phyloP scores from a whole-genome alignment of 2,113 vertebrate genomes.

The Bostrychus sinensis region DNA sequence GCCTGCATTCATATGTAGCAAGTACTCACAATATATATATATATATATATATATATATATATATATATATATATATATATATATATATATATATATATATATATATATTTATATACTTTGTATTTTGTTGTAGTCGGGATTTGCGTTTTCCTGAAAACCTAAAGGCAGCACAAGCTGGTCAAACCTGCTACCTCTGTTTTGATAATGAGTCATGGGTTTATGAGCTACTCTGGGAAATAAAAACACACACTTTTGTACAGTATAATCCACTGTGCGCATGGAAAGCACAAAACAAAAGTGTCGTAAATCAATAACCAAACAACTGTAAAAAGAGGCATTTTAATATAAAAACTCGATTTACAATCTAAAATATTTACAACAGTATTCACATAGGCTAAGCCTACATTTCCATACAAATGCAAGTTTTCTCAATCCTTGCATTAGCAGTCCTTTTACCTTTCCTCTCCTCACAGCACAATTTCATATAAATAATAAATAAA shows the following conservation, averaged over 20 bases:
- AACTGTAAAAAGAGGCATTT: conserved; percentile 34
- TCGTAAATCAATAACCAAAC: neutral
- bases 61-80: too few species aligned
- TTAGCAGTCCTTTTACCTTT: conserved; percentile 34
- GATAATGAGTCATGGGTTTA: neutral
- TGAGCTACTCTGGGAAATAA: neutral
- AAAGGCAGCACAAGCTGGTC: conserved; percentile 1
- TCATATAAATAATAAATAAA: conserved; percentile 8
- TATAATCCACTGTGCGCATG: neutral
- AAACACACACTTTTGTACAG: too few species aligned
- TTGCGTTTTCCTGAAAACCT: neutral
- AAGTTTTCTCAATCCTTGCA: neutral
- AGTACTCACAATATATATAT: too few species aligned
- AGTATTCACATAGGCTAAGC: conserved; percentile 69
- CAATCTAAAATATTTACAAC: conserved; percentile 61
- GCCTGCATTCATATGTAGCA: too few species aligned
- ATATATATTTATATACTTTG: too few species aligned
- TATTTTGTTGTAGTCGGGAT: too few species aligned
- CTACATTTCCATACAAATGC: neutral
- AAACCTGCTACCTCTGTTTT: neutral
- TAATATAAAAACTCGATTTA: conserved; percentile 59
- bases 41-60: too few species aligned
- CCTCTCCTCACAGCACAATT: conserved; percentile 9
- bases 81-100: too few species aligned
- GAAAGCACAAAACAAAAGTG: neutral